phyloP scores from a whole-genome alignment of 2,888 invertebrate genomes.

The Andricus curvator region DNA sequence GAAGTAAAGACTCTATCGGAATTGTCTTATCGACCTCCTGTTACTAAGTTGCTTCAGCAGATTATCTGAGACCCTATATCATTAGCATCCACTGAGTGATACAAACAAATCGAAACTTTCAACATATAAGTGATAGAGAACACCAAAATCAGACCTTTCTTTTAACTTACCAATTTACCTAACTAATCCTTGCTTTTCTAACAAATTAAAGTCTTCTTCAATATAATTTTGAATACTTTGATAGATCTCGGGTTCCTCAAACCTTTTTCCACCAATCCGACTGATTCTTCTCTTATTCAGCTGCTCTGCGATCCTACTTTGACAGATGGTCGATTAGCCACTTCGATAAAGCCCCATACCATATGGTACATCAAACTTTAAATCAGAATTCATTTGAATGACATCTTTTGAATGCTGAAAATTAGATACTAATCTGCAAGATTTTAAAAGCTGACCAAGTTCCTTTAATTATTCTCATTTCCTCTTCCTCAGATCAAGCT shows the following conservation, averaged over 20 bases:
- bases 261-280: background rate
- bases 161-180: background rate
- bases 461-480: too few species aligned
- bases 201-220: background rate
- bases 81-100: constrained; percentile 1
- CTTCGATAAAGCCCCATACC: constrained; percentile 52
- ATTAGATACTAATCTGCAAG: background rate
- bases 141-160: background rate
- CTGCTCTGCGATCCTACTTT: background rate
- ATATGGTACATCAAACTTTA: constrained; percentile 44
- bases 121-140: background rate
- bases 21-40: constrained; percentile 16
- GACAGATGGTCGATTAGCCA: constrained; percentile 60
- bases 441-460: too few species aligned
- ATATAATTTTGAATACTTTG: background rate
- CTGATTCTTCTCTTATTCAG: background rate
- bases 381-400: background rate
- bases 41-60: constrained; percentile 17
- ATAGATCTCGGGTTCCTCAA: background rate
- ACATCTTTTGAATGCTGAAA: background rate
- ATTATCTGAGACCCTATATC: background rate
- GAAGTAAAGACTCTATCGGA: background rate
- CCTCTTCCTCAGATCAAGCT: too few species aligned
- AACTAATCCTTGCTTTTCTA: background rate
- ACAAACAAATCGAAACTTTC: constrained; percentile 3